Conservation (phyloP, 2,797 vertebrate species). For the Squalus acanthias region DNA sequence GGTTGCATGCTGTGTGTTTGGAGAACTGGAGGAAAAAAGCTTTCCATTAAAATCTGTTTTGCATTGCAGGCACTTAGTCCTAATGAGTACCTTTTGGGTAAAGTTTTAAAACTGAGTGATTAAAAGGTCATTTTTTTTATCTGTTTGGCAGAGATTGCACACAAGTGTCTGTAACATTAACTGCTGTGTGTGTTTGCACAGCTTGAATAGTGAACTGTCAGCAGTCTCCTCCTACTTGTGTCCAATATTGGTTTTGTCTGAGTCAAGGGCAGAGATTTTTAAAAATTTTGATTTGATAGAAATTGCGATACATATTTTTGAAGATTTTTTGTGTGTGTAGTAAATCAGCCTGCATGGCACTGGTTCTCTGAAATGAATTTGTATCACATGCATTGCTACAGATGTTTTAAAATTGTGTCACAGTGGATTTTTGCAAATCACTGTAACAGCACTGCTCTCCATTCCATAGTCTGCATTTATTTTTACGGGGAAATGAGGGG, state of each 20-base stretch:
- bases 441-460: background rate
- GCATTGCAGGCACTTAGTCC: conserved; percentile 8
- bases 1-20: background rate
- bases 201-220: conserved; percentile 9
- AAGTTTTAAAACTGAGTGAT: conserved; percentile 22
- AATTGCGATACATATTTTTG: background rate
- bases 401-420: background rate
- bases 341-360: background rate
- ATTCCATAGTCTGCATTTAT: background rate
- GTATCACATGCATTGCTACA: background rate
- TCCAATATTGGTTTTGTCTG: background rate
- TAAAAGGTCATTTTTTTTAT: conserved; percentile 25
- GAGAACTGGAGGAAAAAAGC: background rate
- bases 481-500: background rate
- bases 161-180: conserved; percentile 26
- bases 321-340: no score
- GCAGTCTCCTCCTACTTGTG: background rate
- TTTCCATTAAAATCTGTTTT: conserved; percentile 33
- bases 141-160: conserved; percentile 10
- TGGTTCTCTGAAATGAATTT: conserved; percentile 10
- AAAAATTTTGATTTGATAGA: background rate
- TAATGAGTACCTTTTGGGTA: conserved; percentile 36
- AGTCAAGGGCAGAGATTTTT: background rate
- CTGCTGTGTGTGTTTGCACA: conserved; percentile 4
- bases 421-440: background rate